Base-by-base conservation (phyloP, 2,888 invertebrate species). In the Neocrepidodera transversa region DNA sequence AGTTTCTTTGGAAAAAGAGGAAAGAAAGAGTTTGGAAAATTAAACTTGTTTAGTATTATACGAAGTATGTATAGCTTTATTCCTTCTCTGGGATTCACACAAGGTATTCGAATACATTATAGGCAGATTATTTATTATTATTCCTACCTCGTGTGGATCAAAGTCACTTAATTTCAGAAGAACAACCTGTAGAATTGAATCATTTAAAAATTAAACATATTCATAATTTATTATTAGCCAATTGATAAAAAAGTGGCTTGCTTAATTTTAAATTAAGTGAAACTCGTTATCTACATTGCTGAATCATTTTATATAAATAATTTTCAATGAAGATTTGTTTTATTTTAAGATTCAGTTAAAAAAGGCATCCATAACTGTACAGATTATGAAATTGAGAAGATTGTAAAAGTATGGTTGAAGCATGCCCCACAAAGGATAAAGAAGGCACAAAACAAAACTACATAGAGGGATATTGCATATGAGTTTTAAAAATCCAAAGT, bases 1-100 rank as follows among this genome's bases (percentile, higher is more conserved):
- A 54, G 54, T 54, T 54, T 54, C 26, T 54, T 38, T 47, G 54
- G 38, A 40, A 54, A 54, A n/a, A 13, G 54, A 54, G 47, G 47
- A 48, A 54, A 54, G 38, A 54, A 23, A 16, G 47, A 38, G 35
- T 54, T 54, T 47, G 54, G 4, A 5, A 23, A 23, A 5, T 23
- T 23, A 23, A 23, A 23, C 16, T 53, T 45, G 10, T 53, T 45
- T 6, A 6, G 20, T 43, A 45, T 43, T 18, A 53, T 53, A 53
- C 7, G 32, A 53, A 42, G 32, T 53, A 53, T 14, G 35, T 53
- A 43, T 7, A 11, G 28, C 30, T 32, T 30, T 16, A 20, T 18
- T 8, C 35, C 23, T 4, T 23, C 4, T 23, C 23, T 23, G 23
- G 6, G 3, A 23, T 23, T 3, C 23, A 23, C 6, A 23, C 23